Conservation (phyloP, 2,888 invertebrate species). For the Protonemura montana region DNA sequence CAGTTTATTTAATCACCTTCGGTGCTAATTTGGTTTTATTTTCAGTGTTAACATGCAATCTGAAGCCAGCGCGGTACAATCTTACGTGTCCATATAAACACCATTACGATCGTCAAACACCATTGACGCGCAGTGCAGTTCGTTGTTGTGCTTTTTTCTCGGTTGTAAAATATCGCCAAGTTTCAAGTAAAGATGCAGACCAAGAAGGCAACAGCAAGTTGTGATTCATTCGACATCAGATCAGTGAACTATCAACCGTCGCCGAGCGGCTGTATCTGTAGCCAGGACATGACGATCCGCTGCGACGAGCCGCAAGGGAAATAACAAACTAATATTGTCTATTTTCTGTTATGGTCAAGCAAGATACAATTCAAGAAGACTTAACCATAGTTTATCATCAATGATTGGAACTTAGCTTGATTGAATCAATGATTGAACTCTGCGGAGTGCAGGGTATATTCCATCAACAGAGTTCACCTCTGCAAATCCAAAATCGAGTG, state of each 20-base stretch:
- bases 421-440: conserved; percentile 9
- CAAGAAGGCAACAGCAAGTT: neutral
- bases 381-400: conserved; percentile 2
- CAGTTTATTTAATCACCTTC: conserved; percentile 15
- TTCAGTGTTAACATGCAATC: conserved; percentile 29
- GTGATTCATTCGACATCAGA: conserved; percentile 18
- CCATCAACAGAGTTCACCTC: neutral
- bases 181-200: neutral
- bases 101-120: neutral
- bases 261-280: neutral
- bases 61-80: neutral
- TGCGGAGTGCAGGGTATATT: neutral
- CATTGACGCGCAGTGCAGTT: neutral
- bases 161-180: conserved; percentile 16
- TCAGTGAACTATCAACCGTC: conserved; percentile 7
- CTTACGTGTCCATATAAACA: conserved; percentile 27
- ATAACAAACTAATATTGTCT: conserved; percentile 15
- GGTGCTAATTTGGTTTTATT: conserved; percentile 31
- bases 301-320: neutral
- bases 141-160: conserved; percentile 17
- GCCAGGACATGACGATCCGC: neutral
- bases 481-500: neutral
- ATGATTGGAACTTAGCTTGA: conserved; percentile 9
- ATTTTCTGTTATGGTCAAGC: conserved; percentile 1
- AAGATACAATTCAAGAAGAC: conserved; percentile 1